Base-by-base conservation (phyloP, 2,113 vertebrate genomes). In the Motacilla tschutschensis region DNA sequence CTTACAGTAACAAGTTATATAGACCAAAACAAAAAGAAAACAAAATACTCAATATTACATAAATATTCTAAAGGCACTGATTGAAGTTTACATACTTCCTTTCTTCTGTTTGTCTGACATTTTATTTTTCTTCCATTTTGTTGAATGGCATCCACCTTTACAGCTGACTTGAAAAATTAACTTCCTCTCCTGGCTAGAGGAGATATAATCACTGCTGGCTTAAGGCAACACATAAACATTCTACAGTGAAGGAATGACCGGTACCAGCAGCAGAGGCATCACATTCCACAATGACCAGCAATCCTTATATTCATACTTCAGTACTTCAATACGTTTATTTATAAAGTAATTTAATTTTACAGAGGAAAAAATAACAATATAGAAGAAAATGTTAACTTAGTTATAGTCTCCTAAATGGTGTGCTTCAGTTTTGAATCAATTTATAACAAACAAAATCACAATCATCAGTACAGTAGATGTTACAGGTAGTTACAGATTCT, bases 291-390 rank as follows among this genome's bases (percentile, higher is more conserved):
- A 85, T 79, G 79, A 88, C 64, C 31, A 82, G 40, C 57, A 79
- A 50, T 71, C 21, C 66, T 89, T 69, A 38, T 26, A 58, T 35
- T 81, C 71, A 67, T 60, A 89, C 33, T 87, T 88, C 73, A 88
- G 65, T 90, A 90, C 43, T 87, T 91, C 73, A 90, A 36, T 91
- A 72, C 10, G 25, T 83, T 94, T 94, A 93, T 89, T 75, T 38
- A 95, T 78, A 92, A 96, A 95, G 63, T 80, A 26, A 94, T 84
- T 55, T 91, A 90, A 88, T 90, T 78, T 89, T 78, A 77, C 67
- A 91, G 31, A 85, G 75, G 78, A 90, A 94, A 83, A 77, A 78
- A 67, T 48, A 83, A 85, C 44, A 89, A 48, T 48, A 90, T 41
- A 67, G 80, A 65, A 77, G 72, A 93, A 88, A 89, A 90, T 14